phyloP scores from a whole-genome alignment of 2,888 invertebrate species.

The Himalopsyche kuldschensis region DNA sequence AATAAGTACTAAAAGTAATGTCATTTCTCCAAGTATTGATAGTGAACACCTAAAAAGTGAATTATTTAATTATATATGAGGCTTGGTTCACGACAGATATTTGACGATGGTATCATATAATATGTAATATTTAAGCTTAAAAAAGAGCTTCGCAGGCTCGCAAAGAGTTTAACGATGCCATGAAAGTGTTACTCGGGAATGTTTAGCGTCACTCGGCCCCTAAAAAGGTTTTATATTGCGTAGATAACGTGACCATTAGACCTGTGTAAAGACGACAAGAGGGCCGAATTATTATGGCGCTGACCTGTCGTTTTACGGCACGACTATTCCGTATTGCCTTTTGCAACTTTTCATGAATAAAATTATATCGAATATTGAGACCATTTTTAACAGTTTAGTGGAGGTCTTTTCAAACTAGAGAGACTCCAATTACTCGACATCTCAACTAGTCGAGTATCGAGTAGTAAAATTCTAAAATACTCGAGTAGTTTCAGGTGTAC shows the following conservation, averaged over 20 bases:
- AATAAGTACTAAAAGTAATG: no score
- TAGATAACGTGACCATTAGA: neutral
- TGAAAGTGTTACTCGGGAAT: neutral
- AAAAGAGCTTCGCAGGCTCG: neutral
- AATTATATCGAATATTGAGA: neutral
- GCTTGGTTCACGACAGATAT: no score
- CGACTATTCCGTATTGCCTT: neutral
- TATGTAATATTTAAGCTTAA: neutral
- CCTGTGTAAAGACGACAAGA: neutral
- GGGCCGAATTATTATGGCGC: neutral
- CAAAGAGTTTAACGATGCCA: neutral
- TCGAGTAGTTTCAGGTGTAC: no score
- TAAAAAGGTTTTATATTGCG: neutral
- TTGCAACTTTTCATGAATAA: neutral
- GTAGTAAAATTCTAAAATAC: no score
- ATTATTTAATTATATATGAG: no score
- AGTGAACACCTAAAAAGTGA: no score
- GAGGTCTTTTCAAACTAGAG: no score
- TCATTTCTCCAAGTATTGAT: no score
- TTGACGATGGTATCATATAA: no score
- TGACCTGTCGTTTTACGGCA: neutral
- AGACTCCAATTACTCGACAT: no score
- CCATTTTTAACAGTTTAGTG: no score
- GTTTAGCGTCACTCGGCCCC: neutral
- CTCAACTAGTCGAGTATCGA: no score